Base-by-base conservation (phyloP, 2,888 invertebrate species). In the Drosophila bunnanda region DNA sequence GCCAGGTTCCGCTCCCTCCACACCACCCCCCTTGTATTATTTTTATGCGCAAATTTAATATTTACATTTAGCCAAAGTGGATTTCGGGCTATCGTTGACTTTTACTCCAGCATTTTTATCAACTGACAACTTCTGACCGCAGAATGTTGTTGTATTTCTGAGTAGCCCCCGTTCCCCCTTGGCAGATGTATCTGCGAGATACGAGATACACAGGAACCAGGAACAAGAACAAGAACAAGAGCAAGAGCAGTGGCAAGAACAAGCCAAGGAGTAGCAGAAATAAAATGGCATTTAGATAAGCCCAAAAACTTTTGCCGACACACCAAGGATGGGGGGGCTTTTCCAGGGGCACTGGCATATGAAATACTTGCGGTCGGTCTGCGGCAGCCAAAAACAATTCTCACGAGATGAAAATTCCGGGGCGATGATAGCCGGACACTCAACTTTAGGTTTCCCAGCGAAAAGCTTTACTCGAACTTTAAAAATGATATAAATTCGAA, bases 1-100 rank as follows among this genome's bases (percentile, higher is more conserved):
- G 32, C 10, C n/a, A n/a, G n/a, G n/a, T n/a, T n/a, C n/a, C n/a
- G n/a, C n/a, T n/a, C n/a, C 3, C 30, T n/a, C 8, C n/a, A 17
- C 10, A 30, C 20, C 10, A 10, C 68, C 53, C 34, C 64, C 66
- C 44, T 34, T 20, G 44, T 70, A 81, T 80, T 81, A 82, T 86
- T 82, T 88, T 82, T 82, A 82, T 82, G 82, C 77, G 50, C 71
- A 82, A 85, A 88, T 82, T 82, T 82, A 88, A 82, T 83, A 83
- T 83, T 83, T 85, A 88, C 76, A 85, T 83, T 88, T 77, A 80
- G 74, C 64, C 76, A 77, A 76, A 82, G 80, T 85, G 86, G 86
- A 82, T 82, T 82, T 78, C 38, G 62, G 53, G 46, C 60, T 62
- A 65, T 56, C 69, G 59, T 66, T 57, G 76, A 67, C 68, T 77